A percentile compares a stretch with the other conserved stretches of the same genome.
phyloP scores from a whole-genome alignment of 2,113 vertebrate species.

The Stegostoma tigrinum region DNA sequence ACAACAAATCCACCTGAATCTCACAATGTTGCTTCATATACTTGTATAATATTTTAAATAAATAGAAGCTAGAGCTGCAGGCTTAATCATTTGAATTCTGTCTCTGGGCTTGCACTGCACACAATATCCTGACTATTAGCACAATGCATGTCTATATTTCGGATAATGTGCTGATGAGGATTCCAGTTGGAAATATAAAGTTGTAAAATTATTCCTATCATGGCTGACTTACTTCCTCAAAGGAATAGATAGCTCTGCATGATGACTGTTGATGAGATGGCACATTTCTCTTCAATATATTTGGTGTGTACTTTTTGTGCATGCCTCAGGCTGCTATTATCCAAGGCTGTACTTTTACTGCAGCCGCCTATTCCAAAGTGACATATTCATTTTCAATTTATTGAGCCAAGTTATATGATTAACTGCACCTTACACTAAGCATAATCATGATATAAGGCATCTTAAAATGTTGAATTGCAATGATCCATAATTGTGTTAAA shows the following conservation, averaged over 20 bases:
- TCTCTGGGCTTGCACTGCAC: neutral
- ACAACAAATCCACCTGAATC: neutral
- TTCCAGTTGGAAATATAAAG: neutral
- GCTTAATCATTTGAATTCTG: neutral
- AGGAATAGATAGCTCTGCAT: neutral
- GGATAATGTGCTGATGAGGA: neutral
- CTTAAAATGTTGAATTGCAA: neutral
- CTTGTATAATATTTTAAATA: neutral
- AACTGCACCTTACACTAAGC: neutral
- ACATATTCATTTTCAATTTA: neutral
- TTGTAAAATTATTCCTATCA: neutral
- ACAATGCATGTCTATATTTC: neutral
- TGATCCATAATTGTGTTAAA: neutral
- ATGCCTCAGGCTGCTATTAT: neutral
- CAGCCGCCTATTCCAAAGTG: neutral
- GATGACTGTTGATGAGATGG: neutral
- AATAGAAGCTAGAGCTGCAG: neutral
- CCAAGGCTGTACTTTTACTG: neutral
- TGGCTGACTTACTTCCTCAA: neutral
- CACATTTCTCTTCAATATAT: neutral
- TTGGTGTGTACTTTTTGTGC: neutral
- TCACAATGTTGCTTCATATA: neutral
- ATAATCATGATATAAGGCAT: neutral
- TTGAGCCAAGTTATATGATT: neutral
- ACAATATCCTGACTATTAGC: constrained; percentile 1